Percentiles rank a stretch among this genome's conserved stretches.
Conservation (phyloP, 2,797 vertebrate genomes). For the Helostoma temminkii region DNA sequence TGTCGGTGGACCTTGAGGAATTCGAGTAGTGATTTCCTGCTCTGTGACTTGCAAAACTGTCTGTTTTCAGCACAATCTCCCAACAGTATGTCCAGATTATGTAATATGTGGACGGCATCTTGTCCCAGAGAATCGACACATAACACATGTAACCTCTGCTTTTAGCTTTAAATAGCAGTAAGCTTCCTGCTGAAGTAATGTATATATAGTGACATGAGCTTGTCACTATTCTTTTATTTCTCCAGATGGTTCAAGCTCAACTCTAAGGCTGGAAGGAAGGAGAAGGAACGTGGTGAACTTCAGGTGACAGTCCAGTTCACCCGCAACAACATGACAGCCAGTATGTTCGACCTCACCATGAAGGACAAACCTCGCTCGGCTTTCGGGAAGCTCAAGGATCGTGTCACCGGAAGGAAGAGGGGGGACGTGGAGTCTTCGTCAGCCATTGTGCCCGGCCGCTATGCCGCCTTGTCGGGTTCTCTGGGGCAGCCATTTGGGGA, state of each 20-base stretch:
- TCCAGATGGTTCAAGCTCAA: conserved; percentile 94
- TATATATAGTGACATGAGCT: not conserved
- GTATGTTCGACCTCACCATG: conserved; percentile 97
- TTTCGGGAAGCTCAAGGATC: conserved; percentile 95
- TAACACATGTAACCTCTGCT: not conserved
- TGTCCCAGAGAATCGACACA: not conserved
- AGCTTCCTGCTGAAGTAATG: not conserved
- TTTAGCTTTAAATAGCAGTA: conserved; percentile 4
- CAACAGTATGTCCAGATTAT: conserved; percentile 43
- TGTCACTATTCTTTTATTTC: conserved; percentile 21
- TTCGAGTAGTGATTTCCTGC: conserved; percentile 44
- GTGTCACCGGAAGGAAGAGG: conserved; percentile 92
- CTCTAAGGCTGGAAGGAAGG: conserved; percentile 93
- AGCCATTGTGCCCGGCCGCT: conserved; percentile 92
- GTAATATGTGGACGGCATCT: conserved; percentile 46
- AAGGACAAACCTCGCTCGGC: conserved; percentile 95
- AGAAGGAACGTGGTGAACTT: conserved; percentile 94
- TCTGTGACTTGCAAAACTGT: conserved; percentile 27
- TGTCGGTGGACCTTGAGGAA: conserved; percentile 31
- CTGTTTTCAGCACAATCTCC: conserved; percentile 22
- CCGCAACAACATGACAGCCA: conserved; percentile 94
- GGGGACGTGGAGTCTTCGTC: conserved; percentile 94
- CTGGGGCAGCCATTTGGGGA: conserved; percentile 75
- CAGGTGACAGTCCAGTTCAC: conserved; percentile 94
- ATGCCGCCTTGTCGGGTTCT: conserved; percentile 84